Percentiles rank a stretch among this genome's conserved stretches.
Conservation (phyloP, 2,888 invertebrate species). For the Smittia sp. region DNA sequence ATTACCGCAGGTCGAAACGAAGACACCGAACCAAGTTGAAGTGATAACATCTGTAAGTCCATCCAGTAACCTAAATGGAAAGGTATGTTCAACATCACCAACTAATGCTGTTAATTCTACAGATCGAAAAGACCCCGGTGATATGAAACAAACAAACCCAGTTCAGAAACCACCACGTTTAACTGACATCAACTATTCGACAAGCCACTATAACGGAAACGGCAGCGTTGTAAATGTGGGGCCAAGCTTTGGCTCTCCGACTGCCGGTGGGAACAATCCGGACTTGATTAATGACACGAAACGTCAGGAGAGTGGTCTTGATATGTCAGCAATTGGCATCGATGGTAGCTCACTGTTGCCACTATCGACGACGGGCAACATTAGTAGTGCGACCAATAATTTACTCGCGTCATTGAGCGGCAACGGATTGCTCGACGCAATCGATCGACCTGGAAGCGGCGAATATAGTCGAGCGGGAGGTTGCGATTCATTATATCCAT, state of each 20-base stretch:
- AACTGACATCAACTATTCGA: slow-evolving; percentile 67
- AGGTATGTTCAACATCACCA: slow-evolving; percentile 52
- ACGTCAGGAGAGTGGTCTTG: slow-evolving; percentile 59
- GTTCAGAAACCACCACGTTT: slow-evolving; percentile 69
- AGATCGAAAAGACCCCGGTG: slow-evolving; percentile 51
- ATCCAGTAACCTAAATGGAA: slow-evolving; percentile 55
- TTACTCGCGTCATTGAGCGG: slow-evolving; percentile 47
- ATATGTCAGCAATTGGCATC: slow-evolving; percentile 48
- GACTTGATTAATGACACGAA: slow-evolving; percentile 82
- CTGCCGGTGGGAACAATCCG: slow-evolving; percentile 75
- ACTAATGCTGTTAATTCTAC: slow-evolving; percentile 45
- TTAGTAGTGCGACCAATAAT: slow-evolving; percentile 44
- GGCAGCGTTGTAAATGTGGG: slow-evolving; percentile 64
- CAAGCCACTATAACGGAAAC: slow-evolving; percentile 66
- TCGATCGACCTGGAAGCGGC: slow-evolving; percentile 65
- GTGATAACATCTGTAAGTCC: slow-evolving; percentile 63
- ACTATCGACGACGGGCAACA: slow-evolving; percentile 17
- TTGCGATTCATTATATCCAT: slow-evolving; percentile 73
- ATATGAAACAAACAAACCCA: slow-evolving; percentile 59
- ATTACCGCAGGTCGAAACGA: slow-evolving; percentile 71
- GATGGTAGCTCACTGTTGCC: slow-evolving; percentile 33
- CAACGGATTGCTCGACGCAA: slow-evolving; percentile 47
- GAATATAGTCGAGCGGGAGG: slow-evolving; percentile 72
- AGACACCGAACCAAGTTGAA: slow-evolving; percentile 72
- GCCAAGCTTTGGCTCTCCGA: slow-evolving; percentile 70